Evolutionary conservation across 2,113 vertebrate genomes (phyloP).

Genomic region (Macrotis lagotis): DNA sequence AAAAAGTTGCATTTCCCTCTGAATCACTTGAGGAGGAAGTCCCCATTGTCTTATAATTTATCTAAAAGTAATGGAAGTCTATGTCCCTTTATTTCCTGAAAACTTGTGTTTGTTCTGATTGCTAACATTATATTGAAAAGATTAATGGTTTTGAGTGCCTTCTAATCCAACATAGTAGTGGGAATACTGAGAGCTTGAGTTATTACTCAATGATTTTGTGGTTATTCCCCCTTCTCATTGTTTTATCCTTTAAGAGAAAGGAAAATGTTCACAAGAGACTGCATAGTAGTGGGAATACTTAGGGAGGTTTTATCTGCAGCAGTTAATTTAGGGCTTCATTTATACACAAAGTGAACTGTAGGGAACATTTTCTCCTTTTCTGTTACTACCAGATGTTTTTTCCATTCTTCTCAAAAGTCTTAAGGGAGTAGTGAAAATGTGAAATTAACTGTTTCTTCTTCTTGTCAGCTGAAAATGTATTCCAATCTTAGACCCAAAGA

Average conservation of each 20-base stretch:
- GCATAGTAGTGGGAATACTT: background rate
- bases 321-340: background rate
- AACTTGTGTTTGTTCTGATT: background rate
- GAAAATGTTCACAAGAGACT: background rate
- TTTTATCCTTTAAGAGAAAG: constrained; percentile 29
- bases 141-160: constrained; percentile 44
- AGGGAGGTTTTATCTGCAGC: background rate
- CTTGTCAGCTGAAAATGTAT: constrained; percentile 36
- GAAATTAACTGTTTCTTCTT: background rate
- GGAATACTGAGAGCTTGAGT: constrained; percentile 2
- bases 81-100: background rate
- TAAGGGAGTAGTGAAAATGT: background rate
- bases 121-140: background rate
- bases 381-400: background rate
- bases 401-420: background rate
- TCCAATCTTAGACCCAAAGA: background rate
- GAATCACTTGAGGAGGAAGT: constrained; percentile 39
- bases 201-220: background rate
- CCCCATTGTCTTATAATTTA: constrained; percentile 54
- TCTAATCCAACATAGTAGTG: constrained; percentile 23
- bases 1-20: constrained; percentile 64
- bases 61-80: constrained; percentile 61
- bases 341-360: background rate
- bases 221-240: background rate
- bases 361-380: background rate